Evolutionary conservation across 2,797 vertebrate species (phyloP).

Genomic region (Sus cebifrons): DNA sequence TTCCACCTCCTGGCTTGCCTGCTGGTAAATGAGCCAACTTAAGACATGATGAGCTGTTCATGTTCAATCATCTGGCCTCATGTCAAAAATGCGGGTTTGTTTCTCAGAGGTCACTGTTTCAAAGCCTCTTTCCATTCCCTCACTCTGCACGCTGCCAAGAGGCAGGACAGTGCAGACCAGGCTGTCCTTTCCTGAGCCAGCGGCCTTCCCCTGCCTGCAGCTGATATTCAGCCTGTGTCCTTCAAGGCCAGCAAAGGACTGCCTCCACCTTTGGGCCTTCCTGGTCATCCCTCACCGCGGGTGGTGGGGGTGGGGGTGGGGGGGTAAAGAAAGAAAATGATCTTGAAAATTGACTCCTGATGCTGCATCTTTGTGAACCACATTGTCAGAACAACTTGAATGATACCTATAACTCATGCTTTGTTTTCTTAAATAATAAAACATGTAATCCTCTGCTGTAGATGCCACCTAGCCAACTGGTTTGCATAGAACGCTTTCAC

Average conservation of each 20-base stretch:
- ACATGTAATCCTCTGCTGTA: background rate
- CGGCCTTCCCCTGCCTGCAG: background rate
- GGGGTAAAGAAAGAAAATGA: background rate
- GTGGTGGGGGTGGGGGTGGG: background rate
- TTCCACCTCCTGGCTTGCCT: background rate
- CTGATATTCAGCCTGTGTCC: background rate
- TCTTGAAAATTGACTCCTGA: background rate
- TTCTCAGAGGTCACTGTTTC: slow-evolving; percentile 72
- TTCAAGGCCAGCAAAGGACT: background rate
- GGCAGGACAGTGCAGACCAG: background rate
- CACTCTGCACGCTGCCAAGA: slow-evolving; percentile 58
- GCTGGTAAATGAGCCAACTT: background rate
- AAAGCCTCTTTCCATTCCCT: slow-evolving; percentile 75
- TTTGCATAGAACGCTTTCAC: background rate
- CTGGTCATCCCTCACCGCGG: too few species aligned
- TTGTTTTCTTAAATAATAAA: slow-evolving; percentile 1
- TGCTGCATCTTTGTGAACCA: background rate
- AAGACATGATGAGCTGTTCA: slow-evolving; percentile 63
- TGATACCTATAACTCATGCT: background rate
- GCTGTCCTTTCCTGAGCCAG: background rate
- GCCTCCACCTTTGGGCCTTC: background rate
- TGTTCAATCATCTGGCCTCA: slow-evolving; percentile 63
- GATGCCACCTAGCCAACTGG: background rate
- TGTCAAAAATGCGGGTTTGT: slow-evolving; percentile 69
- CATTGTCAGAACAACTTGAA: slow-evolving; percentile 28